These are phyloP conservation scores for Lordiphosa collinella DNA, from an alignment of 1,140 invertebrate species.

Conservation along the genomic window DNA sequence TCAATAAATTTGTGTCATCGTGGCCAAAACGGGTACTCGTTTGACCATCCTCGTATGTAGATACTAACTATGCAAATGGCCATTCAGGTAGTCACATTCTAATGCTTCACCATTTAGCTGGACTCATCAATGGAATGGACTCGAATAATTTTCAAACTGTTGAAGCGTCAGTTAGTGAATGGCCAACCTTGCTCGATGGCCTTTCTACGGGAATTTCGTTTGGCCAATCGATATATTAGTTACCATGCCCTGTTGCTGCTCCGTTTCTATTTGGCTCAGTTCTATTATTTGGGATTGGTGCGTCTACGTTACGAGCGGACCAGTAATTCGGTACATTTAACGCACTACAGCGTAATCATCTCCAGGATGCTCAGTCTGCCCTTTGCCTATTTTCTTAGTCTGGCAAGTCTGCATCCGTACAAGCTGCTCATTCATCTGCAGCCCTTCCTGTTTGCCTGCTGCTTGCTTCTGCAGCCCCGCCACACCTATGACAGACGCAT, in stretches of 20 bases:
- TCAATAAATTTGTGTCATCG: too few relatives aligned
- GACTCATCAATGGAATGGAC: too few relatives aligned
- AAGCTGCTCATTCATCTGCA: conserved; percentile 30
- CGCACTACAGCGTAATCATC: conserved; percentile 30
- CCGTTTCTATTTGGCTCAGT: conserved; percentile 45
- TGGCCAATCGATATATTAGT: conserved; percentile 40
- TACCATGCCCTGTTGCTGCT: conserved; percentile 36
- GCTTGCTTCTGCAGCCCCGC: conserved; percentile 30
- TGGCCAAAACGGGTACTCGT: too few relatives aligned
- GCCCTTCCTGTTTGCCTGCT: conserved; percentile 38
- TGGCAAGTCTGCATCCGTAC: conserved; percentile 29
- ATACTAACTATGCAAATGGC: too few relatives aligned
- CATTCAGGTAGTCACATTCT: too few relatives aligned
- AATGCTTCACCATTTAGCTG: too few relatives aligned
- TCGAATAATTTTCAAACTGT: too few relatives aligned
- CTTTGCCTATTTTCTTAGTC: conserved; percentile 24
- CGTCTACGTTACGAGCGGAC: conserved; percentile 26
- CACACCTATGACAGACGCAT: conserved; percentile 9
- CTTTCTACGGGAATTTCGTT: conserved; percentile 26
- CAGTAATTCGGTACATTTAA: conserved; percentile 28
- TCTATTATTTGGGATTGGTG: conserved; percentile 33
- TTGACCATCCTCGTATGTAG: too few relatives aligned
- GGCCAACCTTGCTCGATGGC: conserved; percentile 17
- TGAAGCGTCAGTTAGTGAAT: too few relatives aligned
- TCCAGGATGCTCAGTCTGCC: conserved; percentile 34